Percentiles rank a stretch among this genome's conserved stretches.
phyloP scores from a whole-genome alignment of 2,888 invertebrate genomes.

The Tetrapedia diversipes region DNA sequence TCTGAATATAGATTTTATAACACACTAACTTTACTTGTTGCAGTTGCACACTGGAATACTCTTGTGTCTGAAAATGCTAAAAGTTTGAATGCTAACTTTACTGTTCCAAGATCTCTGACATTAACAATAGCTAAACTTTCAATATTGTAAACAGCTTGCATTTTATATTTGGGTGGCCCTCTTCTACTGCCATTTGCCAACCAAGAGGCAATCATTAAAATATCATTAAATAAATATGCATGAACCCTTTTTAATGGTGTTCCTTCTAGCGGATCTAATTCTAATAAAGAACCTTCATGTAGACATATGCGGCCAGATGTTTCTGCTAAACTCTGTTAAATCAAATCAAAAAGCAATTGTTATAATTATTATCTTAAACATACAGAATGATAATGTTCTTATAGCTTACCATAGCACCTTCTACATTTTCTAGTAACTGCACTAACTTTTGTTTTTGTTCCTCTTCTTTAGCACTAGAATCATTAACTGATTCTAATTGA shows the following conservation, averaged over 20 bases:
- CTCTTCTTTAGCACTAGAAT: conserved; percentile 81
- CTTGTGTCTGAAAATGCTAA: conserved; percentile 96
- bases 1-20: neutral
- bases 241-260: conserved; percentile 94
- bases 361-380: neutral
- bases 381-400: too few species aligned
- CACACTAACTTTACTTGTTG: conserved; percentile 85
- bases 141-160: conserved; percentile 92
- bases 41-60: conserved; percentile 94
- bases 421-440: conserved; percentile 92
- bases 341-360: conserved; percentile 23
- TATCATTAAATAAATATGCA: conserved; percentile 96
- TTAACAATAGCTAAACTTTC: conserved; percentile 97
- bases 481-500: conserved; percentile 70
- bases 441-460: conserved; percentile 86
- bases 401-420: conserved; percentile 89
- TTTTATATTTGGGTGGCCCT: conserved; percentile 92
- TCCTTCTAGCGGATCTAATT: conserved; percentile 94
- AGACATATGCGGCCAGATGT: conserved; percentile 90
- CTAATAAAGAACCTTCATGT: conserved; percentile 96
- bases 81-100: conserved; percentile 96
- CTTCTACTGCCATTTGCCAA: conserved; percentile 85
- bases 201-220: conserved; percentile 94
- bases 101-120: conserved; percentile 93
- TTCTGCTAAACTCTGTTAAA: conserved; percentile 88